Conservation (phyloP, 2,113 vertebrate species). For the Aplodontia rufa region DNA sequence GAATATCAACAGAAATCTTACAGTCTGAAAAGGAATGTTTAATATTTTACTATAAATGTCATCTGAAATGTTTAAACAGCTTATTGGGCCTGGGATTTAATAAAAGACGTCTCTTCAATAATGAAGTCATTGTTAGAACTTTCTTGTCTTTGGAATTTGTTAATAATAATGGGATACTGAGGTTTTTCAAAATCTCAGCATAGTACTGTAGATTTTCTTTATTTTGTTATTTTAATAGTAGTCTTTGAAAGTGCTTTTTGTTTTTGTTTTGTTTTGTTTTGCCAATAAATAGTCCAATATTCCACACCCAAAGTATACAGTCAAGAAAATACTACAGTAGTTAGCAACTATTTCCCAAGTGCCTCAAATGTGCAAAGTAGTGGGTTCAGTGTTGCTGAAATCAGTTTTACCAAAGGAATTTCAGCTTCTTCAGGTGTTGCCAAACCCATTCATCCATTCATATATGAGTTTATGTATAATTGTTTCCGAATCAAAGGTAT, state of each 20-base stretch:
- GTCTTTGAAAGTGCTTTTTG: not conserved
- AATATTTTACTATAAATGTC: not conserved
- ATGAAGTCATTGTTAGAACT: not conserved
- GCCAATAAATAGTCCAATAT: not conserved
- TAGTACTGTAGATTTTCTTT: not conserved
- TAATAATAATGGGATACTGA: not conserved
- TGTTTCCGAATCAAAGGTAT: not conserved
- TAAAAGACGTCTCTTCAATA: conserved; percentile 42
- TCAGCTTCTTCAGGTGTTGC: not conserved
- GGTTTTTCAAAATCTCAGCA: conserved; percentile 43
- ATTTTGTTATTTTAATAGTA: not conserved
- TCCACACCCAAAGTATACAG: not conserved
- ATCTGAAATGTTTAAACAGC: not conserved
- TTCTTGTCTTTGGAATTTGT: not conserved
- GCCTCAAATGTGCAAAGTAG: not conserved
- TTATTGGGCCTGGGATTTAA: conserved; percentile 23
- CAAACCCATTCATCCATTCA: not conserved
- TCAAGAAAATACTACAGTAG: not conserved
- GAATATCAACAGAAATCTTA: not conserved
- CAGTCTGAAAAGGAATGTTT: not conserved
- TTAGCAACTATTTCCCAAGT: not conserved
- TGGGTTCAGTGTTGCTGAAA: not conserved
- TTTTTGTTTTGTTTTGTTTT: conserved; percentile 25
- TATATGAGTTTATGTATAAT: not conserved
- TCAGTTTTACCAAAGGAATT: not conserved